These are phyloP conservation scores for Argyrosomus regius DNA, from an alignment of 2,797 vertebrate genomes.

Conservation along the genomic window DNA sequence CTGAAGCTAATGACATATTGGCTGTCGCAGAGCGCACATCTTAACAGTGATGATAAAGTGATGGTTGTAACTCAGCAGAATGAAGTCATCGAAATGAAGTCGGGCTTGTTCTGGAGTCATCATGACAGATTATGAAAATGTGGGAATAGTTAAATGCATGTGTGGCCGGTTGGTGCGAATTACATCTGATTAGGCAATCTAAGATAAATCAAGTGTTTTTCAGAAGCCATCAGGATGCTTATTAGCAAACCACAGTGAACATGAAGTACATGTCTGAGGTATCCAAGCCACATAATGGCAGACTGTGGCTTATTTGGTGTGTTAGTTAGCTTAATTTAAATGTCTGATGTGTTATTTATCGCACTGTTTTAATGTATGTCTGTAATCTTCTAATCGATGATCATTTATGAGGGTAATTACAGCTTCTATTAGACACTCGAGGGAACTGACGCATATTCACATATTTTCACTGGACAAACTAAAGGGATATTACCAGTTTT, in stretches of 20 bases:
- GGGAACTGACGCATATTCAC: slow-evolving; percentile 58
- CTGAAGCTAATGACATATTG: slow-evolving; percentile 55
- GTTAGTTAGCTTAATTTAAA: slow-evolving; percentile 62
- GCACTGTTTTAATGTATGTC: slow-evolving; percentile 26
- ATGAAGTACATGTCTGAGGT: slow-evolving; percentile 41
- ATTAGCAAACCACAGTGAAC: slow-evolving; percentile 59
- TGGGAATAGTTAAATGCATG: slow-evolving; percentile 51
- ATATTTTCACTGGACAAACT: slow-evolving; percentile 73
- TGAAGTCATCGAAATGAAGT: slow-evolving; percentile 56
- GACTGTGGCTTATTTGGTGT: slow-evolving; percentile 55
- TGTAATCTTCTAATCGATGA: slow-evolving; percentile 48
- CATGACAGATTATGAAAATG: slow-evolving; percentile 50
- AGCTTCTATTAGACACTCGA: slow-evolving; percentile 59
- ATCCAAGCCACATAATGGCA: slow-evolving; percentile 71
- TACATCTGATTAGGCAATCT: slow-evolving; percentile 59
- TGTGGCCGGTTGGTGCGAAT: slow-evolving; percentile 52
- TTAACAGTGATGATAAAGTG: slow-evolving; percentile 47
- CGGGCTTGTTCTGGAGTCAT: slow-evolving; percentile 41
- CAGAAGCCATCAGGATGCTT: slow-evolving; percentile 51
- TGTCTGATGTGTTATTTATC: slow-evolving; percentile 63
- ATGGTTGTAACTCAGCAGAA: slow-evolving; percentile 35
- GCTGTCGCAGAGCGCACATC: slow-evolving; percentile 41
- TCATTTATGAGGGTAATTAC: slow-evolving; percentile 69
- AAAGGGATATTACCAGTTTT: slow-evolving; percentile 78
- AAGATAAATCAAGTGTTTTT: slow-evolving; percentile 61